phyloP scores from a whole-genome alignment of 2,888 invertebrate species.

The Dasypogon diadema region DNA sequence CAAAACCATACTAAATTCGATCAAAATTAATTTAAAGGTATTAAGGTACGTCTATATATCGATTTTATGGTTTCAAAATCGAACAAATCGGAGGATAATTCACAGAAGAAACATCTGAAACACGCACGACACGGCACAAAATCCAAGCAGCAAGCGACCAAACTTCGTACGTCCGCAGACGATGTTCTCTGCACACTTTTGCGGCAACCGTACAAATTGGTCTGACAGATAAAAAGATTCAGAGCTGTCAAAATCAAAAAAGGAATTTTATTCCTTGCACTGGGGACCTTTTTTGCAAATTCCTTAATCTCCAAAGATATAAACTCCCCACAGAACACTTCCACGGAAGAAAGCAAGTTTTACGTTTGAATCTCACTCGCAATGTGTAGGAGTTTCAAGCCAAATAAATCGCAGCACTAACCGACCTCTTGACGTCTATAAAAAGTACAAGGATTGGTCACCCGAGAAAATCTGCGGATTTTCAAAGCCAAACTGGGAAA shows the following conservation, averaged over 20 bases:
- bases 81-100: conserved; percentile 23
- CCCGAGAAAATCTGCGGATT: conserved; percentile 5
- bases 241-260: conserved; percentile 30
- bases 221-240: conserved; percentile 11
- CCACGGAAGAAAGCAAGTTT: no score
- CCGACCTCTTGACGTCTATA: neutral
- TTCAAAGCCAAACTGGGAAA: no score
- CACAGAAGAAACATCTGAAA: conserved; percentile 28
- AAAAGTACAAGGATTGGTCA: conserved; percentile 13
- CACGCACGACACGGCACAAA: conserved; percentile 32
- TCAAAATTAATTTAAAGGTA: conserved; percentile 16
- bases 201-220: conserved; percentile 43
- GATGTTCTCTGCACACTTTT: conserved; percentile 39
- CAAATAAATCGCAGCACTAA: neutral
- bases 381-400: conserved; percentile 14
- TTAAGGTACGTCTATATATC: conserved; percentile 3
- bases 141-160: conserved; percentile 46
- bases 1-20: conserved; percentile 79
- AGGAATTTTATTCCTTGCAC: no score
- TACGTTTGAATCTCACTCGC: no score
- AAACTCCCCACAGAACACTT: no score
- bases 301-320: no score
- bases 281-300: no score
- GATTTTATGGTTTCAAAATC: conserved; percentile 23
- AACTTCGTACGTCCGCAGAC: conserved; percentile 38